These are phyloP conservation scores for Hyperoplus lanceolatus DNA, from an alignment of 2,797 vertebrate genomes.

Conservation along the genomic window DNA sequence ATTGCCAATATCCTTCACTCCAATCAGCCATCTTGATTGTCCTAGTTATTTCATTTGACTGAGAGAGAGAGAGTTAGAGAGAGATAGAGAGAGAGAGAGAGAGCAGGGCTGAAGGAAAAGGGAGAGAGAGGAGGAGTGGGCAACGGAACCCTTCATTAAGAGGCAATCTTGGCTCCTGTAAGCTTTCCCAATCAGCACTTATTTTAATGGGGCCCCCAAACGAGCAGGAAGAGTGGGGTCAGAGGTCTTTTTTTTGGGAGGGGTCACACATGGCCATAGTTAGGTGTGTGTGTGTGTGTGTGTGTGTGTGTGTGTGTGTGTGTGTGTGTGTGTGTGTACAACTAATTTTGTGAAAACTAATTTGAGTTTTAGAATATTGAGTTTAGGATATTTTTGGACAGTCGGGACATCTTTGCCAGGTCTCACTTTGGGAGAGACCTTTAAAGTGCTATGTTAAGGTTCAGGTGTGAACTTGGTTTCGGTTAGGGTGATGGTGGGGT, in stretches of 20 bases:
- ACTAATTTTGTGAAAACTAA: too few relatives aligned
- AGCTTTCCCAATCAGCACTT: slow-evolving; percentile 65
- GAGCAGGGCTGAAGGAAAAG: slow-evolving; percentile 55
- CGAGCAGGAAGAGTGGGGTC: slow-evolving; percentile 67
- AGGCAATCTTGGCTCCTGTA: slow-evolving; percentile 67
- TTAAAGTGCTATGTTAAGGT: too few relatives aligned
- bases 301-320: too few relatives aligned
- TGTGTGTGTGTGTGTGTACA: too few relatives aligned
- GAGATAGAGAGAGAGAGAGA: slow-evolving; percentile 20
- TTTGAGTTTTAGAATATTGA: too few relatives aligned
- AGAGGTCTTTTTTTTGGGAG: slow-evolving; percentile 27
- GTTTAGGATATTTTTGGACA: too few relatives aligned
- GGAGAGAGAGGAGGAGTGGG: slow-evolving; percentile 34
- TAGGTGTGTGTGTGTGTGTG: slow-evolving; percentile 17
- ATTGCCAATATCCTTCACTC: slow-evolving; percentile 79
- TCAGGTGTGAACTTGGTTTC: too few relatives aligned
- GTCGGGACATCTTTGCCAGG: too few relatives aligned
- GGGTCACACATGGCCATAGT: slow-evolving; percentile 67
- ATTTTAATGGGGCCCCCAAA: slow-evolving; percentile 72
- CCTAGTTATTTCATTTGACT: slow-evolving; percentile 77
- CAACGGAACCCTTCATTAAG: slow-evolving; percentile 65
- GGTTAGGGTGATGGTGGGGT: too few relatives aligned
- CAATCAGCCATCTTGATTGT: slow-evolving; percentile 78
- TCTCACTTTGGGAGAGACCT: too few relatives aligned
- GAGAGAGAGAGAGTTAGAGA: slow-evolving; percentile 7